Conservation (phyloP, 2,113 vertebrate species). For the Galemys pyrenaicus region DNA sequence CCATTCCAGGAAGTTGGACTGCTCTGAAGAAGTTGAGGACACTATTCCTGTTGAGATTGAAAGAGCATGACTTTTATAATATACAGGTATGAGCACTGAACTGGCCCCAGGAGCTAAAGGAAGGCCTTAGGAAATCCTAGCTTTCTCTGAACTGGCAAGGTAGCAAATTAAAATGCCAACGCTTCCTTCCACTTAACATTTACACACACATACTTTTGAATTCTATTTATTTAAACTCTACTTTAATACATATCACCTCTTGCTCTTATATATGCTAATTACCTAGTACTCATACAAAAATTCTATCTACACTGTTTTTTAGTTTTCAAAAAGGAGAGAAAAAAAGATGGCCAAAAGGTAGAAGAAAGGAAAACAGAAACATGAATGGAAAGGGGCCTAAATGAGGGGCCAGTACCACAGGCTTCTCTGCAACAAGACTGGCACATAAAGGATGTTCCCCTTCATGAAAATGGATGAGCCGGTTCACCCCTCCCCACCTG, state of each 20-base stretch:
- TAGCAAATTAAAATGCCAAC: background rate
- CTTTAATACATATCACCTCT: background rate
- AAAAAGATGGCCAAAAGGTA: background rate
- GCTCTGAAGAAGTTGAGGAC: background rate
- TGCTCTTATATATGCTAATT: background rate
- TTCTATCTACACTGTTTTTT: background rate
- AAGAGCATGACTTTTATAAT: background rate
- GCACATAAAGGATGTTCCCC: no score
- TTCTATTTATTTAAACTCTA: background rate
- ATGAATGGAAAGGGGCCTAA: background rate
- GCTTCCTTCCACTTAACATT: background rate
- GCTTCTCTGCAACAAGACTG: background rate
- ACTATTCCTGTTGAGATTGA: background rate
- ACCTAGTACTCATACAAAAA: background rate
- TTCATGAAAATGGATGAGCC: fast-evolving
- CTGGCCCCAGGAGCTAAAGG: background rate
- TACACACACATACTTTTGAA: background rate
- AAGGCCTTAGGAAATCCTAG: background rate
- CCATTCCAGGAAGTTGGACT: background rate
- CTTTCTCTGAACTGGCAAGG: background rate
- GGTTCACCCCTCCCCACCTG: background rate
- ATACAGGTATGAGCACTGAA: background rate
- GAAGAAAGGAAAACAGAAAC: no score
- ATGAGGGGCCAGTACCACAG: no score
- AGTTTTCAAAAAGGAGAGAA: background rate